phyloP scores from a whole-genome alignment of 2,797 vertebrate genomes.

The Lacerta bilineata region DNA sequence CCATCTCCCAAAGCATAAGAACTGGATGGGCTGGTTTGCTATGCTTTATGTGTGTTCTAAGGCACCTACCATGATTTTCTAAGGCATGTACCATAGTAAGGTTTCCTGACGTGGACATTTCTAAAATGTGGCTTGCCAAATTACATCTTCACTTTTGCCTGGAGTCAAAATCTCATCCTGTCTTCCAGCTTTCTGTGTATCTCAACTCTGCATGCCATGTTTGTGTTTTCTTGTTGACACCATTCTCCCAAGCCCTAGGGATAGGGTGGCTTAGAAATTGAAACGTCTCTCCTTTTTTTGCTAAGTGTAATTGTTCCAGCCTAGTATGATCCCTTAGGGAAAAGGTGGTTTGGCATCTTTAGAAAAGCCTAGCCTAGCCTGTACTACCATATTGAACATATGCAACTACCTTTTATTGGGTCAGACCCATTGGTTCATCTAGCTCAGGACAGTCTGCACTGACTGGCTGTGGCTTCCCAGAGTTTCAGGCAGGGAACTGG shows the following conservation, averaged over 20 bases:
- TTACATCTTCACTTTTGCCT: not conserved
- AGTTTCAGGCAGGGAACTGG: not conserved
- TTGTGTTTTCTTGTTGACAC: not conserved
- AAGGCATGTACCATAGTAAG: not conserved
- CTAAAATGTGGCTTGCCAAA: not conserved
- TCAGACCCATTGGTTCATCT: too few species aligned
- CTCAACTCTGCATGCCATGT: not conserved
- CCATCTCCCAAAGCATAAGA: not conserved
- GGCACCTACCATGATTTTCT: not conserved
- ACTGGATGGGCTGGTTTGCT: not conserved
- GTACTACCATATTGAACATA: not conserved
- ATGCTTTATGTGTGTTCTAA: not conserved
- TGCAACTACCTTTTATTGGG: too few species aligned
- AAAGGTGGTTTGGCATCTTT: not conserved
- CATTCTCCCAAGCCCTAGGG: not conserved
- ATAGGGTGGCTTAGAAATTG: not conserved
- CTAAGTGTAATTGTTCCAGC: not conserved
- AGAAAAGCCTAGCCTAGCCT: not conserved
- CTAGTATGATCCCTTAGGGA: not conserved
- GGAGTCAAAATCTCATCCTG: not conserved
- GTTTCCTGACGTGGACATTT: not conserved
- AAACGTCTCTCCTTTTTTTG: too few species aligned
- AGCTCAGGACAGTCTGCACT: too few species aligned
- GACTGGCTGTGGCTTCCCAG: too few species aligned
- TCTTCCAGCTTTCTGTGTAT: not conserved